These are phyloP conservation scores for Mythimna lalbum DNA, from an alignment of 2,888 invertebrate genomes.

Conservation along the genomic window DNA sequence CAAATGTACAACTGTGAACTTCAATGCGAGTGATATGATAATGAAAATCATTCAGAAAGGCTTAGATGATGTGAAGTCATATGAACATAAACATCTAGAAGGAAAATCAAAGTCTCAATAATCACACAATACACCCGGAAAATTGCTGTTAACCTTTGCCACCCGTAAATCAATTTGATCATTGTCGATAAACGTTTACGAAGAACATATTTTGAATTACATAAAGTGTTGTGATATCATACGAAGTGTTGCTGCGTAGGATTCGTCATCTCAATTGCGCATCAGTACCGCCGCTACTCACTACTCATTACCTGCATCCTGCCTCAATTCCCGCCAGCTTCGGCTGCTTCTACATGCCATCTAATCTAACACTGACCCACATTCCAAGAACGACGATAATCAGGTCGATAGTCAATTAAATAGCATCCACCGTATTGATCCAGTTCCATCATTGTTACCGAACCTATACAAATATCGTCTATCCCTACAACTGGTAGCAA, in stretches of 20 bases:
- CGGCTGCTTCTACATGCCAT: slow-evolving; percentile 57
- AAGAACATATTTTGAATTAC: slow-evolving; percentile 35
- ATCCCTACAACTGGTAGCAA: slow-evolving; percentile 53
- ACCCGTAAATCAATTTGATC: slow-evolving; percentile 19
- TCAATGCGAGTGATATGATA: background rate
- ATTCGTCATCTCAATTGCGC: slow-evolving; percentile 65
- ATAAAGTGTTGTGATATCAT: slow-evolving; percentile 48
- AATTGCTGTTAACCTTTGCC: slow-evolving; percentile 13
- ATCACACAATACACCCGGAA: background rate
- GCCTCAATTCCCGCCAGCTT: slow-evolving; percentile 73
- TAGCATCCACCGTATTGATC: slow-evolving; percentile 71
- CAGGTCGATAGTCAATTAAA: slow-evolving; percentile 83
- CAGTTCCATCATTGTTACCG: slow-evolving; percentile 66
- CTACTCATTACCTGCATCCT: slow-evolving; percentile 83
- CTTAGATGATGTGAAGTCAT: background rate
- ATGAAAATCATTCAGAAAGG: background rate
- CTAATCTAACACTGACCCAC: slow-evolving; percentile 86
- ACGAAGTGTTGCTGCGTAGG: slow-evolving; percentile 59
- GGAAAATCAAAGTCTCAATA: background rate
- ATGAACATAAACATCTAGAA: background rate
- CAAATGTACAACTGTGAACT: background rate
- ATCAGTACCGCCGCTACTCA: slow-evolving; percentile 59
- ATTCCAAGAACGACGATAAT: slow-evolving; percentile 77
- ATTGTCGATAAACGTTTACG: slow-evolving; percentile 33
- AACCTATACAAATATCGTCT: slow-evolving; percentile 57